A percentile compares a stretch with the other conserved stretches of the same genome.
phyloP scores from a whole-genome alignment of 2,797 vertebrate genomes.

The Urophycis tenuis region DNA sequence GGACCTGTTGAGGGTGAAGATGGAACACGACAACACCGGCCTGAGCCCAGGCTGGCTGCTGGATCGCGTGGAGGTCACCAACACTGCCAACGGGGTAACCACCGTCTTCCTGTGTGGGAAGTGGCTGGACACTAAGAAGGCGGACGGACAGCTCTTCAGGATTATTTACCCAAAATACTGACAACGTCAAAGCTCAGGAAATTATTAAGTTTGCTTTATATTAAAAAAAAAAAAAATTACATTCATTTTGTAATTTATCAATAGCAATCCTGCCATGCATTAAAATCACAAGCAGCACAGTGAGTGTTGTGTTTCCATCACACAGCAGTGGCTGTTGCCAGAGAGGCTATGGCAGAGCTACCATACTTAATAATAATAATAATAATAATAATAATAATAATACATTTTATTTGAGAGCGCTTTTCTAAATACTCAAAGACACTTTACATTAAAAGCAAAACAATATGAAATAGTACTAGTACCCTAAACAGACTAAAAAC shows the following conservation, averaged over 20 bases:
- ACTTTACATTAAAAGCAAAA: too few species aligned
- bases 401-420: too few species aligned
- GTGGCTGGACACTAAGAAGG: conserved; percentile 85
- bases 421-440: too few species aligned
- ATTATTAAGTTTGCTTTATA: conserved; percentile 35
- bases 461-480: too few species aligned
- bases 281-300: too few species aligned
- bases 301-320: too few species aligned
- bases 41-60: conserved; percentile 83
- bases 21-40: conserved; percentile 84
- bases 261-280: conserved; percentile 5
- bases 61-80: conserved; percentile 88
- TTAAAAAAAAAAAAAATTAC: too few species aligned
- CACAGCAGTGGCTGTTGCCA: too few species aligned
- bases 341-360: too few species aligned
- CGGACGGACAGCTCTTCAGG: conserved; percentile 78
- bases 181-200: conserved; percentile 52
- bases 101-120: conserved; percentile 90
- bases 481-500: too few species aligned
- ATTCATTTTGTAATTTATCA: conserved; percentile 6
- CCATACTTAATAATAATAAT: too few species aligned
- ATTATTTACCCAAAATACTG: conserved; percentile 83
- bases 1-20: conserved; percentile 80
- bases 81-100: conserved; percentile 86
- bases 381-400: too few species aligned